Evolutionary conservation across 2,797 vertebrate genomes (phyloP), one percentile per base, ranked within the genome.

Genomic region (Sebastes hubbsi): DNA sequence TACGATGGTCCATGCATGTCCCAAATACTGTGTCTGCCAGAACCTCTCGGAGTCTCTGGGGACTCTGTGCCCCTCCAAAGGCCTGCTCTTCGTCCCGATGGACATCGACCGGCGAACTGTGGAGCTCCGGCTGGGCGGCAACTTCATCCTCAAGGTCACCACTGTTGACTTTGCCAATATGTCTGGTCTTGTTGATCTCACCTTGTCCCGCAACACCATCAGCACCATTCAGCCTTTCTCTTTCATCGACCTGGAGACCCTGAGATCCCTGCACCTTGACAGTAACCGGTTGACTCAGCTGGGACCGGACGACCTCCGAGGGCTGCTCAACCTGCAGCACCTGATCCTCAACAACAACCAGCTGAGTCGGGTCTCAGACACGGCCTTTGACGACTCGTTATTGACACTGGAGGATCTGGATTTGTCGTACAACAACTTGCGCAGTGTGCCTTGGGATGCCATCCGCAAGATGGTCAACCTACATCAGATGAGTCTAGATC

Each of bases 341-440:
- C 95, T 99, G 91, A 99, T 99, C 60, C 95, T 99, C 72, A 99
- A 99, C 94, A 99, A 99, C 93, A 99, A 99, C 93, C 99, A 99
- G 89, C 93, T 99, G 68, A 97, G 86, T 52, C 93, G 82, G 66
- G 97, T 99, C 66, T 96, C 96, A 4, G 95, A 97, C 2, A 93
- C 96, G 55, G 94, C 97, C 81, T 99, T 99, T 63, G 98, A 99
- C 68, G 99, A 99, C 83, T 95, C 97, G 89, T 90, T 98, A 85
- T 89, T 97, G 81, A 99, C 99, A 0, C 80, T 99, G 74, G 99
- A 99, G 89, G 99, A 99, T 86, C 91, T 99, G 89, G 99, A 99
- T 90, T 96, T 99, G 83, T 99, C 99, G 8, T 99, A 99, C 77
- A 99, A 99, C 93, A 99, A 99, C 89, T 95, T 99, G 63, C 95